Evolutionary conservation across 2,797 vertebrate species (phyloP), one percentile per base, ranked within the genome.

Genomic region (Poecilia velifera): DNA sequence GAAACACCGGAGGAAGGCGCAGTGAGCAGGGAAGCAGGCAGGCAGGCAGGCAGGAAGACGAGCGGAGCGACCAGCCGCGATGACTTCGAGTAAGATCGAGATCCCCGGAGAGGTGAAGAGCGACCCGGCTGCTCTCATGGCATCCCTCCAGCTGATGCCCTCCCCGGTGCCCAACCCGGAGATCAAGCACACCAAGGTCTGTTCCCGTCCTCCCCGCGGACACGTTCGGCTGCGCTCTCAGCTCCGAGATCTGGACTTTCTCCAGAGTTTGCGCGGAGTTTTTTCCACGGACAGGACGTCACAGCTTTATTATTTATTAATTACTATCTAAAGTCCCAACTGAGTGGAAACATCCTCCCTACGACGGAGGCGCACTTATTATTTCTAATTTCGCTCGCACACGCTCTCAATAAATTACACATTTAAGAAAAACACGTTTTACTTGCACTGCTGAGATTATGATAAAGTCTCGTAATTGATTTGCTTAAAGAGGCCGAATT

Each of bases 71-170:
- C 64, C 64, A 68, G 83, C 82, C 90, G 93, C 83, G 85, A 99
- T 99, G 98, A 98, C 98, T 96, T 98, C 98, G 90, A 98, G 97
- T 93, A 93, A 98, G 95, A 97, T 98, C 91, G 96, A 97, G 95
- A 96, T 98, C 94, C 98, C 98, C 76, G 97, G 96, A 85, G 98
- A 97, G 93, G 94, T 98, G 96, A 97, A 98, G 96, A 96, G 96
- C 89, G 98, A 99, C 92, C 97, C 98, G 73, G 97, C 98, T 46
- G 96, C 98, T 79, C 97, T 99, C 92, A 97, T 98, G 97, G 98
- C 98, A 92, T 98, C 98, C 85, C 96, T 99, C 93, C 97, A 99
- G 89, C 96, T 99, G 88, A 95, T 98, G 96, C 98, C 98, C 88
- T 96, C 97, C 78, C 98, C 98, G 90, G 95, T 97, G 87, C 96